Percentiles rank a stretch among this genome's conserved stretches.
Conservation (phyloP, 2,888 invertebrate genomes). For the Agrotis puta region DNA sequence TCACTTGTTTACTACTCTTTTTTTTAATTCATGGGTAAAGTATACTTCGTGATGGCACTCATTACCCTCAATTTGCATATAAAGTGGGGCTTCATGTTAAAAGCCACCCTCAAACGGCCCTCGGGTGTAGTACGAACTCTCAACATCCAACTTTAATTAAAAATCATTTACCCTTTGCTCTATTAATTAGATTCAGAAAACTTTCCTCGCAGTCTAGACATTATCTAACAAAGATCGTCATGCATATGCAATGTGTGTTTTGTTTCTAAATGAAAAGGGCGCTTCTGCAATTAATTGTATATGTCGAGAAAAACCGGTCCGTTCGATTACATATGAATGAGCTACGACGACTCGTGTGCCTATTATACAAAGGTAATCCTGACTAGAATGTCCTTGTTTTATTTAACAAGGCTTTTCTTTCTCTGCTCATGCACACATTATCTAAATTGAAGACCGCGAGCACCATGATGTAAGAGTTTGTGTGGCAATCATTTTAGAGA, state of each 20-base stretch:
- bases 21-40: conserved; percentile 55
- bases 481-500: conserved; percentile 15
- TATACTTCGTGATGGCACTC: conserved; percentile 51
- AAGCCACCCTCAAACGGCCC: conserved; percentile 58
- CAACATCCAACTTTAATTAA: conserved; percentile 55
- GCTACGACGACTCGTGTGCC: conserved; percentile 7
- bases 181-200: conserved; percentile 43
- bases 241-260: conserved; percentile 24
- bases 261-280: conserved; percentile 40
- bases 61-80: conserved; percentile 74
- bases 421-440: conserved; percentile 10
- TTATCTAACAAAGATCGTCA: conserved; percentile 32
- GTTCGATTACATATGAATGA: conserved; percentile 49
- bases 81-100: conserved; percentile 66
- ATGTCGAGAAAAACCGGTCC: conserved; percentile 48
- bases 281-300: conserved; percentile 30
- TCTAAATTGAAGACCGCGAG: conserved; percentile 2
- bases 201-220: conserved; percentile 38
- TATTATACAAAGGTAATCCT: conserved; percentile 27
- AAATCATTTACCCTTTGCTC: conserved; percentile 49
- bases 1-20: conserved; percentile 50
- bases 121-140: conserved; percentile 54
- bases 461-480: not conserved
- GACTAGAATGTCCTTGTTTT: conserved; percentile 26
- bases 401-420: conserved; percentile 1